Evolutionary conservation across 2,888 invertebrate species (phyloP).

Genomic region (Plebejus argus): DNA sequence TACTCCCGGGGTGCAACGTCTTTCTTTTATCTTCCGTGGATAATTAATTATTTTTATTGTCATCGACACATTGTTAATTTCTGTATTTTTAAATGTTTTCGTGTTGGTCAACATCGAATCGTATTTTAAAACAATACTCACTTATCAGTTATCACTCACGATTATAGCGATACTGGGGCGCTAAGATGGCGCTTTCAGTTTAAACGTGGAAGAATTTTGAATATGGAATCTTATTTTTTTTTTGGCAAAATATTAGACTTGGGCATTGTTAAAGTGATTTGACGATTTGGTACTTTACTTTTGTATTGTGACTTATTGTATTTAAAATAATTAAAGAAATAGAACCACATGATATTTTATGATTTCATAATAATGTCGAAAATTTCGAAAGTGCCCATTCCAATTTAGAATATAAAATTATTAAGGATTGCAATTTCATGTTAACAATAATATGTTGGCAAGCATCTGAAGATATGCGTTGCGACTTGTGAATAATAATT

Average conservation of each 20-base stretch:
- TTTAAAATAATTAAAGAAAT: no score
- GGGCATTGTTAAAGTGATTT: not conserved
- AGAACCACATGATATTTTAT: no score
- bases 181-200: slow-evolving; percentile 57
- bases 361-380: no score
- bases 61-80: not conserved
- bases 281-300: not conserved
- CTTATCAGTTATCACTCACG: slow-evolving; percentile 72
- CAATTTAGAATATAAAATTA: not conserved
- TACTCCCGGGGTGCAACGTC: not conserved
- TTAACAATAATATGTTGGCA: slow-evolving; percentile 8
- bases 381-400: not conserved
- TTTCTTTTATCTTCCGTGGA: not conserved
- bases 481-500: slow-evolving; percentile 25
- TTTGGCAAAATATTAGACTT: not conserved
- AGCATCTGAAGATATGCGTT: slow-evolving; percentile 19
- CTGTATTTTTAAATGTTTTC: slow-evolving; percentile 42
- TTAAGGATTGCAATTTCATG: slow-evolving; percentile 11
- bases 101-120: slow-evolving; percentile 60
- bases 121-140: slow-evolving; percentile 72
- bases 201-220: not conserved
- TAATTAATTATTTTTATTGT: not conserved
- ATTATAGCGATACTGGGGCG: slow-evolving; percentile 63
- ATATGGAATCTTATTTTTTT: not conserved
- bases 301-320: no score